These are phyloP conservation scores for Heterochromis multidens DNA, from an alignment of 2,113 vertebrate genomes.

Conservation along the genomic window DNA sequence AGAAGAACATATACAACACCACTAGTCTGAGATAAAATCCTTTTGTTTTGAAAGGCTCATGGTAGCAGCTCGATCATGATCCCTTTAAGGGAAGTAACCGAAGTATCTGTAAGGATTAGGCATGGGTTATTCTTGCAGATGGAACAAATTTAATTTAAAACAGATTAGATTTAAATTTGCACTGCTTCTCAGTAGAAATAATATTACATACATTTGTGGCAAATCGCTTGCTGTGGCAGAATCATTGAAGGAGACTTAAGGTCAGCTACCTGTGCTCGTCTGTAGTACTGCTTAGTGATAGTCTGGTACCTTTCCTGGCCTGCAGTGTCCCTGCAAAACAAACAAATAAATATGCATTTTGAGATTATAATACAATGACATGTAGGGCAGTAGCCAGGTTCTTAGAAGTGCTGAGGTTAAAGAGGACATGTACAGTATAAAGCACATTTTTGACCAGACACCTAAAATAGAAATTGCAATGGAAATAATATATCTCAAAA, in stretches of 20 bases:
- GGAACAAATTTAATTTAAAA: neutral
- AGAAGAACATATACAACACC: neutral
- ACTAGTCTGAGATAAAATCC: neutral
- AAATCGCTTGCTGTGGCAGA: neutral
- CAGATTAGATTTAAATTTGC: neutral
- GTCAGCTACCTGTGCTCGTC: conserved; percentile 87
- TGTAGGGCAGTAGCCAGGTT: neutral
- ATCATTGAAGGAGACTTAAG: neutral
- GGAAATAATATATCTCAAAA: too few relatives aligned
- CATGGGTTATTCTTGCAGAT: neutral
- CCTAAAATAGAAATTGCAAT: neutral
- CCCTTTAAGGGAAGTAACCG: neutral
- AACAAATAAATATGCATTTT: conserved; percentile 9
- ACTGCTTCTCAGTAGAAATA: neutral
- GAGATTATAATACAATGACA: neutral
- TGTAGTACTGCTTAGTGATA: conserved; percentile 98
- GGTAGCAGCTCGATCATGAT: neutral
- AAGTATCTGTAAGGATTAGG: neutral
- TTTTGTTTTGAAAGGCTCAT: neutral
- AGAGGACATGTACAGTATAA: neutral
- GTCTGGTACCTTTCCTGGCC: conserved; percentile 98
- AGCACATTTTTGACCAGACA: neutral
- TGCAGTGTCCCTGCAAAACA: conserved; percentile 87
- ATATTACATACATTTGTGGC: neutral
- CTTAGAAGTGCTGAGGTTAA: neutral